Evolutionary conservation across 2,888 invertebrate species (phyloP), one percentile per base, ranked within the genome.

Genomic region (Cephus sareptanus): DNA sequence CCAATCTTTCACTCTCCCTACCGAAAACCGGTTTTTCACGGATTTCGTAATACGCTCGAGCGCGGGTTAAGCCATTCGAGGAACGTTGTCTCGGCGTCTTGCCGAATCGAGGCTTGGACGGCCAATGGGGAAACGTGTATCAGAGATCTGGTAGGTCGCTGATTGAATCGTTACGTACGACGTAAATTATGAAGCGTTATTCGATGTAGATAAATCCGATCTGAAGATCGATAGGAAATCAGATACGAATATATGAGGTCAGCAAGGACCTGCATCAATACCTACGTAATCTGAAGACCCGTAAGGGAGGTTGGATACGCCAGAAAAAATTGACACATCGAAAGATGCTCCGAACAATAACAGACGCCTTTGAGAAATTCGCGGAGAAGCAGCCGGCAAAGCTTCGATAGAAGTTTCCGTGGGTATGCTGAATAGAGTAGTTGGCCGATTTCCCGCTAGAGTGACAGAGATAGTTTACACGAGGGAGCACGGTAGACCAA

Each of bases 1-100:
- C 1, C 40, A 9, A 23, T 56, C 40, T 23, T 56, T 56, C 56
- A 56, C 56, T 56, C 71, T 31, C 71, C 71, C 71, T 33, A 33
- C 71, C 71, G 71, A 31, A 71, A 71, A 71, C 71, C 71, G 71
- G 71, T 71, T 33, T 71, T 71, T 71, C 31, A 33, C 71, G 31
- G 31, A 71, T 71, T 71, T 71, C 71, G 71, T 71, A 71, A 71
- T 31, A 31, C 71, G 23, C 9, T 56, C 56, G 56, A 56, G 23
- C 56, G 6, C 56, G 9, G 56, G 56, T 56, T 56, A 23, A 56
- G 23, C 56, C 56, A 23, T 31, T 71, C 31, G 9, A 2, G 31
- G 71, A 71, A 71, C 71, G 6, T 3, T 30, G 33, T 71, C 71
- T 71, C 12, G 71, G 13, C 3, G 3, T 71, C 11, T 71, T 71